Evolutionary conservation across 2,113 vertebrate species (phyloP).

Genomic region (Gracilinanus agilis): DNA sequence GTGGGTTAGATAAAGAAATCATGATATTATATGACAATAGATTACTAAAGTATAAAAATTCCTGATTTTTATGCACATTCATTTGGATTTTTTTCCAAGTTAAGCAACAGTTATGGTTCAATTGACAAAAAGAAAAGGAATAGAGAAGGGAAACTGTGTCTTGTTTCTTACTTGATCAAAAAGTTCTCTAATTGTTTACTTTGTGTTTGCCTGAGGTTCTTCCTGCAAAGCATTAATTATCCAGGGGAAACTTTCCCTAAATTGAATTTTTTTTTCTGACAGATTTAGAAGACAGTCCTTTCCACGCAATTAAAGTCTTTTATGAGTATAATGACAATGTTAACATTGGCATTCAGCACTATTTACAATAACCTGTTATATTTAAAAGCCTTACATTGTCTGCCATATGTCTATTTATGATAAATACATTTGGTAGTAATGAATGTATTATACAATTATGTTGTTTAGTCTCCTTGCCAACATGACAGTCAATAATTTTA

Average conservation of each 20-base stretch:
- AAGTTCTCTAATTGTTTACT: conserved; percentile 24
- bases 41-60: not conserved
- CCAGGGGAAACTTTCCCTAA: not conserved
- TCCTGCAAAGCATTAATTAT: not conserved
- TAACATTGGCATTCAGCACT: conserved; percentile 1
- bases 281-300: conserved; percentile 38
- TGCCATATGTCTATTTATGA: conserved; percentile 3
- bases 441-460: not conserved
- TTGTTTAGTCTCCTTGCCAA: conserved; percentile 47
- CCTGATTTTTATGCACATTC: not conserved
- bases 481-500: conserved; percentile 43
- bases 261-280: conserved; percentile 3
- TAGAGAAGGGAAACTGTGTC: not conserved
- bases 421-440: conserved; percentile 36
- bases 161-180: conserved; percentile 18
- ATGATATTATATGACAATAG: not conserved
- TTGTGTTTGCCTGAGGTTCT: conserved; percentile 20
- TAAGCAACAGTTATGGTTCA: conserved; percentile 1
- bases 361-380: conserved; percentile 18
- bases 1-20: not conserved
- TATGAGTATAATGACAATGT: not conserved
- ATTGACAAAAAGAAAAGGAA: not conserved
- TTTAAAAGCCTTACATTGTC: conserved; percentile 10
- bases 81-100: not conserved
- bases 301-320: not conserved